Percentiles rank a stretch among this genome's conserved stretches.
These are phyloP conservation scores for Nothobranchius furzeri DNA, from an alignment of 2,113 vertebrate species.

Conservation along the genomic window DNA sequence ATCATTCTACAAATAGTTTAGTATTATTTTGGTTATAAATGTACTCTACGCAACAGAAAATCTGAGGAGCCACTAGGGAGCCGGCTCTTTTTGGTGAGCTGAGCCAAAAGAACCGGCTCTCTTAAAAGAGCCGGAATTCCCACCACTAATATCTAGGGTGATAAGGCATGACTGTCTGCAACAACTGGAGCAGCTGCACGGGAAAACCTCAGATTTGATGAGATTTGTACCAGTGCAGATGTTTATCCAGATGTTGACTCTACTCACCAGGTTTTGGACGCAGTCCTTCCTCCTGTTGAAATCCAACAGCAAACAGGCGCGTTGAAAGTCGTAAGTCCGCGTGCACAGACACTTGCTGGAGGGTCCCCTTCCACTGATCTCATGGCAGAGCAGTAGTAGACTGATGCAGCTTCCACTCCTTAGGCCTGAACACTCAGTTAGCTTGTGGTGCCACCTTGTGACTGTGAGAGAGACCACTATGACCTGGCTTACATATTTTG, in stretches of 20 bases:
- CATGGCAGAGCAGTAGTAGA: not conserved
- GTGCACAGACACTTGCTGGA: not conserved
- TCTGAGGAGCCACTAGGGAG: no score
- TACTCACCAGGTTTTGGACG: not conserved
- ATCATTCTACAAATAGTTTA: no score
- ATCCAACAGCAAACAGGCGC: slow-evolving; percentile 8
- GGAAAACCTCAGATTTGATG: slow-evolving; percentile 16
- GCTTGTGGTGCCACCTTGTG: slow-evolving; percentile 57
- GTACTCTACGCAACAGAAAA: no score
- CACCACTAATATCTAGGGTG: not conserved
- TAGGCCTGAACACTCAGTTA: slow-evolving; percentile 4
- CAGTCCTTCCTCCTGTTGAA: slow-evolving; percentile 25
- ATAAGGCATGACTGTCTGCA: not conserved
- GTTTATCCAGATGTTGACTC: slow-evolving; percentile 39
- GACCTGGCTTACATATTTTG: slow-evolving; percentile 44
- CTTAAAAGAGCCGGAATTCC: no score
- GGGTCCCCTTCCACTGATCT: not conserved
- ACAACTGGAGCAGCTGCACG: slow-evolving; percentile 16
- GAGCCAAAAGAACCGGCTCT: no score
- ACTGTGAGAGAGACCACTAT: not conserved
- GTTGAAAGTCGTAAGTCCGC: slow-evolving; percentile 9
- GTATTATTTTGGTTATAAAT: no score
- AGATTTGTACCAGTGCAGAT: slow-evolving; percentile 28
- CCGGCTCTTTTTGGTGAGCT: no score
- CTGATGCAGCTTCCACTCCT: not conserved